Evolutionary conservation across 2,797 vertebrate species (phyloP).

Genomic region (Gymnothorax reevesii): DNA sequence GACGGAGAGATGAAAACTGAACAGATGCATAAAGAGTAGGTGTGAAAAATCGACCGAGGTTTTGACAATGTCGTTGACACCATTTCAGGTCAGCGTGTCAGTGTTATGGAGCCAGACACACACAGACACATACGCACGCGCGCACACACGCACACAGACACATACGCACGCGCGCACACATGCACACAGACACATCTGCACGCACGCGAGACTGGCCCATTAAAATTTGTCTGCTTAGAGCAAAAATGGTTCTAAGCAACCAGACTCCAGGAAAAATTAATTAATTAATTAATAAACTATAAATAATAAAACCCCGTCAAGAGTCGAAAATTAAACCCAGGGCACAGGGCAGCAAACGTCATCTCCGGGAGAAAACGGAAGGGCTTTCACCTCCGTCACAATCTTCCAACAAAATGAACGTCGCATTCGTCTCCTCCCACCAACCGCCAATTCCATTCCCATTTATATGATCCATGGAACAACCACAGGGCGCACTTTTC

Average conservation of each 20-base stretch:
- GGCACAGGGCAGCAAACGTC: slow-evolving; percentile 31
- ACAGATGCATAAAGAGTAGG: neutral
- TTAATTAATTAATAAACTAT: neutral
- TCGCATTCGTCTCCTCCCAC: neutral
- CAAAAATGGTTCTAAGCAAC: neutral
- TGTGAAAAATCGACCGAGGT: neutral
- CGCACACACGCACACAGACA: neutral
- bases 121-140: neutral
- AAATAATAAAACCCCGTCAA: slow-evolving; percentile 41
- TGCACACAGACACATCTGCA: neutral
- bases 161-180: too few relatives aligned
- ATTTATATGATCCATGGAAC: neutral
- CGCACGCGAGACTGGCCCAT: slow-evolving; percentile 40
- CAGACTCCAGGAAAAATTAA: slow-evolving; percentile 25
- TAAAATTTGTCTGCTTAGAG: slow-evolving; percentile 56
- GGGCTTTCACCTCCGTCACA: too few relatives aligned
- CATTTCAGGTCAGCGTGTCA: neutral
- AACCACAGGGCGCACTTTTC: too few relatives aligned
- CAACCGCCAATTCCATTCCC: neutral
- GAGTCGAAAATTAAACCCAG: slow-evolving; percentile 51
- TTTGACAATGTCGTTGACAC: neutral
- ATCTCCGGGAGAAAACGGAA: neutral
- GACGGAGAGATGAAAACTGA: neutral
- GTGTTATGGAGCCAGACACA: neutral
- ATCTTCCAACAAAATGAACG: neutral